phyloP scores from a whole-genome alignment of 2,888 invertebrate species.

The Calameuta filiformis region DNA sequence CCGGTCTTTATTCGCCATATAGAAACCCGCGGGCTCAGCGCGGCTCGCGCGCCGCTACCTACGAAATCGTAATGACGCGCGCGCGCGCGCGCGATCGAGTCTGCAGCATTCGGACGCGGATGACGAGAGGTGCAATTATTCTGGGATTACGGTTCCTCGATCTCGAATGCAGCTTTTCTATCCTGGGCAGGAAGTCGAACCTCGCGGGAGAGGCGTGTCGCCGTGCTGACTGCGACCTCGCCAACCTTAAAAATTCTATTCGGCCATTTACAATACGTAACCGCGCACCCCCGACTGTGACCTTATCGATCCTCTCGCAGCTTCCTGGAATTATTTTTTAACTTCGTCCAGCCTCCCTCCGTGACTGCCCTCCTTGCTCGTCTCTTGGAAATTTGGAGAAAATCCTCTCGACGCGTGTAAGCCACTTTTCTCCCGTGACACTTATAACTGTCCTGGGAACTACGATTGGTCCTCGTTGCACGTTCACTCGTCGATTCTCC shows the following conservation, averaged over 20 bases:
- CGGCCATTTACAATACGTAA: background rate
- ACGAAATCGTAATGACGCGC: background rate
- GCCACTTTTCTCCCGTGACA: conserved; percentile 36
- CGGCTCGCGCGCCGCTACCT: background rate
- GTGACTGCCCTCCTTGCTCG: background rate
- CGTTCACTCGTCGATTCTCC: conserved; percentile 28
- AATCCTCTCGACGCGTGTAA: background rate
- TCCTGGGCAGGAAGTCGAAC: background rate
- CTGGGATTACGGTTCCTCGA: background rate
- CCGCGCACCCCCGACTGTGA: background rate
- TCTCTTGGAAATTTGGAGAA: background rate
- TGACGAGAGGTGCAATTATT: background rate
- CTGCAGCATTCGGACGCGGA: background rate
- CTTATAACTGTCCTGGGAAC: conserved; percentile 29
- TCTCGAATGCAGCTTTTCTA: background rate
- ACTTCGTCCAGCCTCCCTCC: background rate
- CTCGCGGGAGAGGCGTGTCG: background rate
- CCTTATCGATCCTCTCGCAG: background rate
- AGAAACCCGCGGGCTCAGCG: background rate
- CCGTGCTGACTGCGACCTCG: background rate
- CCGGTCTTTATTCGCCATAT: background rate
- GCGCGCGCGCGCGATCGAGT: background rate
- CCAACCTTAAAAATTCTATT: background rate
- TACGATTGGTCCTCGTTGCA: conserved; percentile 27
- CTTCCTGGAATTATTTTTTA: background rate